These are phyloP conservation scores for Neoarius graeffei DNA, from an alignment of 2,113 vertebrate genomes.

Conservation along the genomic window DNA sequence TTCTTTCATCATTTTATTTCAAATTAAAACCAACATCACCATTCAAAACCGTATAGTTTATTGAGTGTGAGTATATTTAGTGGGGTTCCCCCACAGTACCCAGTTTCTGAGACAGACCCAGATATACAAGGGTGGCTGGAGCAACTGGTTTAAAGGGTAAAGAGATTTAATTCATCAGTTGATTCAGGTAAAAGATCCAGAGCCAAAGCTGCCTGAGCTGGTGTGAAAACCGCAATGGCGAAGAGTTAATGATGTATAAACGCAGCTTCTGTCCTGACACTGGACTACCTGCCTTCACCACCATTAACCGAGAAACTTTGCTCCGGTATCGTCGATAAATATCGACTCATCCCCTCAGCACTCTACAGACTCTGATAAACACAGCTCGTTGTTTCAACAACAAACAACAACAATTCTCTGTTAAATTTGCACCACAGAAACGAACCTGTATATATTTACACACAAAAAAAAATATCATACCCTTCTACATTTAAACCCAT, in stretches of 20 bases:
- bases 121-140: too few species aligned
- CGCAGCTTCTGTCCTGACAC: neutral
- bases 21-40: too few species aligned
- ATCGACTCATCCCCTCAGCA: neutral
- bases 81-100: too few species aligned
- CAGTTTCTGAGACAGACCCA: too few species aligned
- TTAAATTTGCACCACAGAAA: neutral
- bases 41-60: too few species aligned
- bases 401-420: neutral
- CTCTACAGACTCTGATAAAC: neutral
- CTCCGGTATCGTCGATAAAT: neutral
- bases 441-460: neutral
- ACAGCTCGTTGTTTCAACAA: neutral
- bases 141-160: too few species aligned
- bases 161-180: neutral
- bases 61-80: too few species aligned
- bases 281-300: neutral
- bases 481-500: neutral
- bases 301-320: neutral
- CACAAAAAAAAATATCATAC: neutral
- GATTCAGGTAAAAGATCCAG: neutral
- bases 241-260: neutral
- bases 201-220: too few species aligned
- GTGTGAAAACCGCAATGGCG: constrained; percentile 6
- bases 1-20: too few species aligned